Base-by-base conservation (phyloP, 1,140 invertebrate species). In the Cepaea nemoralis region DNA sequence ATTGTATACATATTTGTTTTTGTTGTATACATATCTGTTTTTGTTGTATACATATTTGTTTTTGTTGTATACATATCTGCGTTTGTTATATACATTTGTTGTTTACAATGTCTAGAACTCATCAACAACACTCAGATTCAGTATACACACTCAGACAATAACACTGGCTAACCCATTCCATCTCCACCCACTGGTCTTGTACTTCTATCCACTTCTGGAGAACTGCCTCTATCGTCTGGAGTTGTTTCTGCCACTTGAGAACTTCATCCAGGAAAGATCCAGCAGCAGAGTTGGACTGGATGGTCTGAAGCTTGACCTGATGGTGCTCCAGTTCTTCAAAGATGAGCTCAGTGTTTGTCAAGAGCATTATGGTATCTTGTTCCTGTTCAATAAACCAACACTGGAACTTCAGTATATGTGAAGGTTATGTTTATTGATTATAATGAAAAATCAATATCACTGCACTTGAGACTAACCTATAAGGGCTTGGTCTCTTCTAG, bases 201-300 rank as follows among this genome's bases (percentile, higher is more conserved):
- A 91, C 91, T 22, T 90, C 87, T 39, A 91, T 83, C 91, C 91
- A 92, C 12, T 85, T 85, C 14, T 86, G 86, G 10, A 92, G 83
- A 19, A 91, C 90, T 55, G 88, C 88, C 82, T 92, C 91, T 55
- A 92, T 91, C 35, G 87, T 91, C 84, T 91, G 90, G 22, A 92
- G 85, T 22, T 85, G 82, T 80, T 90, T 90, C 86, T 92, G 90
- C 91, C 91, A 92, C 83, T 91, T 92, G 16, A 90, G 83, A 22
- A 92, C 90, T 67, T 91, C 91, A 83, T 92, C 91, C 50, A 91
- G 83, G 84, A 91, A 92, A 14, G 89, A 90, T 0, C 91, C 91
- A 10, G 90, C 90, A 35, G 90, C 87, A 83, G 87, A 88, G 87
- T 87, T 90, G 55, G 86, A 87, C 84, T 91, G 89, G 86, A 92